Percentiles rank a stretch among this genome's conserved stretches.
Conservation (phyloP, 92 coral and sea anemone species). For the Siderastrea siderea region DNA sequence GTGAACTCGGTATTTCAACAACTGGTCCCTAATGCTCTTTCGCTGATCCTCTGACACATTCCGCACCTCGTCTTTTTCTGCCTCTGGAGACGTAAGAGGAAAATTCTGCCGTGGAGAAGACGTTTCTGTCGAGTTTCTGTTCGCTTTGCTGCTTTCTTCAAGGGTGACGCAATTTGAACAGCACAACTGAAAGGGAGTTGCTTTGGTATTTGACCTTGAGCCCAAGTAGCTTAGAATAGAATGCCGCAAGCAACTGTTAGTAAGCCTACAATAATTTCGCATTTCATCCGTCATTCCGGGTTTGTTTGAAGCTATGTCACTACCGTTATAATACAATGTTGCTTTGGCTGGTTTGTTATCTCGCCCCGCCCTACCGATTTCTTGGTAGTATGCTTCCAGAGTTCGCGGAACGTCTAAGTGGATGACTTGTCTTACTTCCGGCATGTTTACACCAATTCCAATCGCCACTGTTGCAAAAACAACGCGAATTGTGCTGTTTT, state of each 20-base stretch:
- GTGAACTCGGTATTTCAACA: too few relatives aligned
- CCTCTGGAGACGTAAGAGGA: too few relatives aligned
- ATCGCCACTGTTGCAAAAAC: conserved; percentile 71
- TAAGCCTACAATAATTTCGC: conserved; percentile 51
- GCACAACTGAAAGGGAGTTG: conserved; percentile 23
- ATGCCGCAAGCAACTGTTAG: too few relatives aligned
- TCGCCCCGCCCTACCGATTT: conserved; percentile 69
- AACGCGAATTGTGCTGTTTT: conserved; percentile 40
- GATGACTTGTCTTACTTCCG: conserved; percentile 58
- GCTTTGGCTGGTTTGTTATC: conserved; percentile 59
- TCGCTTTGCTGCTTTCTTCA: too few relatives aligned
- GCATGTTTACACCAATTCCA: conserved; percentile 71
- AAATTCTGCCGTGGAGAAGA: too few relatives aligned
- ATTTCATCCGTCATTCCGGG: conserved; percentile 69
- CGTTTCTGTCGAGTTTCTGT: too few relatives aligned
- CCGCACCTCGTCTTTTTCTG: too few relatives aligned
- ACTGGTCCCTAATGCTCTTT: too few relatives aligned
- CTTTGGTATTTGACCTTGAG: conserved; percentile 5
- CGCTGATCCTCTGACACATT: too few relatives aligned
- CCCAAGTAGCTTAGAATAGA: too few relatives aligned
- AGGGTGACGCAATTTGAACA: conserved; percentile 47
- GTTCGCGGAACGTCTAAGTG: conserved; percentile 66
- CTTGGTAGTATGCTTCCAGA: conserved; percentile 63
- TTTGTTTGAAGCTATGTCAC: conserved; percentile 53
- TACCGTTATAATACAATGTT: conserved; percentile 53